Percentiles rank a stretch among this genome's conserved stretches.
phyloP scores from a whole-genome alignment of 2,113 vertebrate genomes.

The Nettapus auritus region DNA sequence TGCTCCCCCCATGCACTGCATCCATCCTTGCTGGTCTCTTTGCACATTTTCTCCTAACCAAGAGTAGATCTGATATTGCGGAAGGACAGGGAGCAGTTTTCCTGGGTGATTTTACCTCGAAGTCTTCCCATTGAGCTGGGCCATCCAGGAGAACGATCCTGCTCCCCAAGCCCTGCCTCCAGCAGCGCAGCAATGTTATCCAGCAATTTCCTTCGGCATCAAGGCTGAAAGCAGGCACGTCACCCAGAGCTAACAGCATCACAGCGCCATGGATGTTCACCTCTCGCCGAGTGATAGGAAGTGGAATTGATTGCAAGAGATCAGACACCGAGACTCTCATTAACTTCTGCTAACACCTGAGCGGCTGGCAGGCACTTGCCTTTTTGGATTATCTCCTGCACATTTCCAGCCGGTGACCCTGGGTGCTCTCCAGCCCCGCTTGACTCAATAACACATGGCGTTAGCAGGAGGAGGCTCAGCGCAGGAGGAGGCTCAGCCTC shows the following conservation, averaged over 20 bases:
- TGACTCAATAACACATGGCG: rapidly evolving
- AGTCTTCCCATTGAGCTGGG: not conserved
- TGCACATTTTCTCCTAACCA: not conserved
- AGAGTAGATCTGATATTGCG: not conserved
- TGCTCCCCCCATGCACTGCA: not conserved
- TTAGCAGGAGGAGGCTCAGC: not conserved
- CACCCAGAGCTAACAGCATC: not conserved
- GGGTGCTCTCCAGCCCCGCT: not conserved
- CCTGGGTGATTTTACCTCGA: not conserved
- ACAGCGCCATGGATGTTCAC: not conserved
- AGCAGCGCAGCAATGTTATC: not conserved
- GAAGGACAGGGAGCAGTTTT: not conserved
- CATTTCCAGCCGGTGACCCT: not conserved
- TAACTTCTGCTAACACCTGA: slow-evolving; percentile 5
- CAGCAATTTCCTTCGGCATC: not conserved
- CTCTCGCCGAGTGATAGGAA: not conserved
- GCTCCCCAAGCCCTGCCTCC: not conserved
- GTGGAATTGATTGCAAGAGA: not conserved
- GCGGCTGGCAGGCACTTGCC: not conserved
- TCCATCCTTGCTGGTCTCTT: not conserved
- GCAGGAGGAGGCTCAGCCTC: not conserved
- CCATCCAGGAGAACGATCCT: not conserved
- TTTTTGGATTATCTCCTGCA: not conserved
- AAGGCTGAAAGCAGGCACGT: not conserved
- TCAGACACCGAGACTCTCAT: slow-evolving; percentile 1